Evolutionary conservation across 2,113 vertebrate genomes (phyloP).

Genomic region (Protobothrops mucrosquamatus): DNA sequence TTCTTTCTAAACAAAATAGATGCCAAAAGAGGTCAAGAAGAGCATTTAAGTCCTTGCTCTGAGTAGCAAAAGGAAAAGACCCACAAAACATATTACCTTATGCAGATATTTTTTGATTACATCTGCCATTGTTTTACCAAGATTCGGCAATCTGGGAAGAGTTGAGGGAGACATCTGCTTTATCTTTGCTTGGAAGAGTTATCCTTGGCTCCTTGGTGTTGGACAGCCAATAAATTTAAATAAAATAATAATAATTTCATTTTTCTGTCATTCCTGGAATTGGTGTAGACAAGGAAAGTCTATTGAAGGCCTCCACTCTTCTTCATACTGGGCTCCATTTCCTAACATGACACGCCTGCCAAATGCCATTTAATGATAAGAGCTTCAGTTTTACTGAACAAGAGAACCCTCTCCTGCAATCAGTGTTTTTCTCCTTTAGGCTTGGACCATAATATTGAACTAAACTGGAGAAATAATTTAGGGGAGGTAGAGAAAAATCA

Average conservation of each 20-base stretch:
- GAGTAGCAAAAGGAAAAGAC: not conserved
- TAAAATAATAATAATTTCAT: not conserved
- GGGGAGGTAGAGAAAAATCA: not conserved
- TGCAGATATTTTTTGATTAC: not conserved
- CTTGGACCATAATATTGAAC: not conserved
- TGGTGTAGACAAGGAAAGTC: not conserved
- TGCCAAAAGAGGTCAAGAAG: not conserved
- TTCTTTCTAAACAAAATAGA: not conserved
- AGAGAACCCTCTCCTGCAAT: not conserved
- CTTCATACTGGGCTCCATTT: not conserved
- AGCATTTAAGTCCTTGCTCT: not conserved
- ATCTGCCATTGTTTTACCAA: not conserved
- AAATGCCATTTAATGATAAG: not conserved
- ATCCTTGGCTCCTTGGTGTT: not conserved
- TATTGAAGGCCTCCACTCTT: not conserved
- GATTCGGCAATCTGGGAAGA: not conserved
- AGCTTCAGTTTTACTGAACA: not conserved
- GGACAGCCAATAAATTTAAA: not conserved
- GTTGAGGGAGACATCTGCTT: not conserved
- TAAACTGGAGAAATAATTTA: not conserved
- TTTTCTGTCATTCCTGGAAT: not conserved
- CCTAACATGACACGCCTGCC: not conserved
- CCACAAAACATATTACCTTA: not conserved
- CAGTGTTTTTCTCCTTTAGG: not conserved
- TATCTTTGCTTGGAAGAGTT: not conserved